Conservation (phyloP, 2,888 invertebrate genomes). For the Ernsta delagoae region DNA sequence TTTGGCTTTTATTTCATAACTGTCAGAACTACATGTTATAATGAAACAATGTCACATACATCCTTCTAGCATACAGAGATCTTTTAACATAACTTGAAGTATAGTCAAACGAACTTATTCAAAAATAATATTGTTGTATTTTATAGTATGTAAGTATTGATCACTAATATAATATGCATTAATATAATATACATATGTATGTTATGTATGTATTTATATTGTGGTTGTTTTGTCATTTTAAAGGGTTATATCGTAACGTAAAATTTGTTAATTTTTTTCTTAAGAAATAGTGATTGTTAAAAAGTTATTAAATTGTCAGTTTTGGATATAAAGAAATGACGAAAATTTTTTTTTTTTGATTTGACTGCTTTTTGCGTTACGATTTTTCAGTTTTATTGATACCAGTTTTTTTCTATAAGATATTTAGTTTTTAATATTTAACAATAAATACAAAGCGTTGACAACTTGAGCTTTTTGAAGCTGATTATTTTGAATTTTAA, state of each 20-base stretch:
- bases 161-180: constrained; percentile 46
- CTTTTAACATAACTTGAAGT: constrained; percentile 2
- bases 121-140: constrained; percentile 72
- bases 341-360: not conserved
- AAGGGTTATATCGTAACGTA: constrained; percentile 11
- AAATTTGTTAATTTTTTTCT: not conserved
- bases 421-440: not conserved
- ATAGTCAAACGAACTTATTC: constrained; percentile 55
- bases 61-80: constrained; percentile 16
- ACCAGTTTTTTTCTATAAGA: not conserved
- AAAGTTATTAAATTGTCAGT: too few relatives aligned
- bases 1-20: not conserved
- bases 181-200: constrained; percentile 43
- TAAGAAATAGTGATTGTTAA: not conserved
- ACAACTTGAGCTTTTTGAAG: not conserved
- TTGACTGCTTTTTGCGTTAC: not conserved
- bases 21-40: too few relatives aligned
- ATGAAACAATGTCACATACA: not conserved
- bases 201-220: constrained; percentile 28
- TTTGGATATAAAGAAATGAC: too few relatives aligned
- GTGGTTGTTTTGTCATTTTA: constrained; percentile 26
- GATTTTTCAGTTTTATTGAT: not conserved
- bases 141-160: constrained; percentile 76
- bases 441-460: not conserved
- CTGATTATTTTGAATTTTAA: not conserved